Conservation (phyloP, 2,797 vertebrate genomes). For the Rallus crepitans region DNA sequence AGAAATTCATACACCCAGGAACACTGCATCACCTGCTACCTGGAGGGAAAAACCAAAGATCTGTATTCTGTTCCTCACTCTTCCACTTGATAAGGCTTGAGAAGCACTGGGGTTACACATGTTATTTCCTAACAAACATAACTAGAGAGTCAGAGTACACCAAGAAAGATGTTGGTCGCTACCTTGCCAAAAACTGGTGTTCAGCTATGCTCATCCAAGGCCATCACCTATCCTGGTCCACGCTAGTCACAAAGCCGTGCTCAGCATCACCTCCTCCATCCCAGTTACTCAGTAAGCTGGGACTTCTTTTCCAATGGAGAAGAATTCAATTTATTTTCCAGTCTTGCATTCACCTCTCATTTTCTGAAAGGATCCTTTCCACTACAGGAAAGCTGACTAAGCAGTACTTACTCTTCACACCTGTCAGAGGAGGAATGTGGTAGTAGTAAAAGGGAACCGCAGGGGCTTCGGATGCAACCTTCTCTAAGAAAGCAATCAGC, state of each 20-base stretch:
- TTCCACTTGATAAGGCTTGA: not conserved
- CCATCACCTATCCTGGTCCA: not conserved
- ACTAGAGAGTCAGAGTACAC: not conserved
- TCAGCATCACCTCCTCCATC: not conserved
- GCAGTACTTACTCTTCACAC: conserved; percentile 86
- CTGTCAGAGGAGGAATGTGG: conserved; percentile 89
- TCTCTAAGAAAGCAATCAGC: conserved; percentile 83
- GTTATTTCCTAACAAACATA: not conserved
- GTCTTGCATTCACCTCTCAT: not conserved
- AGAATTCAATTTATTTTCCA: not conserved
- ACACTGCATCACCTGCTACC: not conserved
- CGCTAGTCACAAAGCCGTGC: not conserved
- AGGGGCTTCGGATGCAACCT: conserved; percentile 87
- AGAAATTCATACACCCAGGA: not conserved
- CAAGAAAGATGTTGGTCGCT: not conserved
- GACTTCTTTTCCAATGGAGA: not conserved
- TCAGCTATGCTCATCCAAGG: not conserved
- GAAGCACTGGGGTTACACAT: not conserved
- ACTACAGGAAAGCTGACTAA: not conserved
- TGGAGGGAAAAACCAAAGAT: not conserved
- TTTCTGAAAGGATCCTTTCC: not conserved
- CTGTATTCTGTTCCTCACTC: not conserved
- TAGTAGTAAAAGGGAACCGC: conserved; percentile 93
- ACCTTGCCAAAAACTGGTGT: not conserved
- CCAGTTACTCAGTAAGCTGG: not conserved